Base-by-base conservation (phyloP, 2,888 invertebrate species). In the Tridacna crocea region DNA sequence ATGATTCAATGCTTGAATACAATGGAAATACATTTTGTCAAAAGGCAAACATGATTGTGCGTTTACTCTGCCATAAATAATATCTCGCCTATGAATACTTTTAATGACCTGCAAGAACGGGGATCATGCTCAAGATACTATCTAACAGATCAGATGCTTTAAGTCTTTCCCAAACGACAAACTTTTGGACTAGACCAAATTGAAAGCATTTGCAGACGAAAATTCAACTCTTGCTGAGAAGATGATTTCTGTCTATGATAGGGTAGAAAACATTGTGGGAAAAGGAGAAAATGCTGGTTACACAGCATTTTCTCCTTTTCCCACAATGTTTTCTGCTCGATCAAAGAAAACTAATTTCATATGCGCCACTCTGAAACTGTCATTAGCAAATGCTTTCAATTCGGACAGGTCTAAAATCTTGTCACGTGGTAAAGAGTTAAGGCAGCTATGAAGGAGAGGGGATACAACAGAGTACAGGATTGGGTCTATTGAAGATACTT, bases 261-360 rank as follows among this genome's bases (percentile, higher is more conserved):
- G 19, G 17, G 55, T 55, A 55, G 55, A 55, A 55, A 55, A 55
- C 55, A 55, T 55, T 55, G 55, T 55, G 55, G 55, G n/a, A 55
- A 55, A 55, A 19, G 55, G n/a, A 55, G n/a, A 55, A 55, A 55
- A 55, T 55, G 55, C 55, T 55, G 17, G 55, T 55, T 17, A 55
- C 55, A 10, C 4, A n/a, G 10, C 17, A 55, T 55, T 55, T 55
- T n/a, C 55, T 55, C 55, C 17, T 55, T 55, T 55, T 36, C 36
- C 36, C 36, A n/a, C 55, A 55, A 10, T n/a, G n/a, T 19, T n/a
- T 55, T 55, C 17, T 55, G 3, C 17, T n/a, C 19, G 55, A 6
- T 19, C 4, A n/a, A n/a, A 2, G 2, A 55, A n/a, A 55, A 55
- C 17, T 3, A 55, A 19, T 19, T 55, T 19, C 17, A 55, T 6